Conservation (phyloP, 2,797 vertebrate species). For the Ceyx erithaca region DNA sequence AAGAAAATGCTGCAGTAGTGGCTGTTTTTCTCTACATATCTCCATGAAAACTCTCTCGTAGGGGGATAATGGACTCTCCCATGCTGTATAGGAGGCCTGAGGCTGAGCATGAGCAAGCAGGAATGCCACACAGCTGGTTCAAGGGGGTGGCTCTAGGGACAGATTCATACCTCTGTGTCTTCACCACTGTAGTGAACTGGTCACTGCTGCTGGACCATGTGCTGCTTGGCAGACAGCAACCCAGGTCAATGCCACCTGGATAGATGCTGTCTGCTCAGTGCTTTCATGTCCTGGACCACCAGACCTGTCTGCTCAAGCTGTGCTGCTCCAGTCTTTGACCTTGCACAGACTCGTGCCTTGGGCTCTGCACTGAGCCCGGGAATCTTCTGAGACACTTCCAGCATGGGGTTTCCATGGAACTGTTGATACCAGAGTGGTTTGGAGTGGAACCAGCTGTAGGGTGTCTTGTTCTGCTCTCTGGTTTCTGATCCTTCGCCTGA, state of each 20-base stretch:
- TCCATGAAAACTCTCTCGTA: neutral
- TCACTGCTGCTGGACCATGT: neutral
- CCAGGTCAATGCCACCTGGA: neutral
- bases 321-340: neutral
- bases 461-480: neutral
- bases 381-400: neutral
- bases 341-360: neutral
- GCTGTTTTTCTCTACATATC: neutral
- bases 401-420: neutral
- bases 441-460: neutral
- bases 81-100: neutral
- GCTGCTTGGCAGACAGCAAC: neutral
- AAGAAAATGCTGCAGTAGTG: neutral
- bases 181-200: neutral
- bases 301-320: neutral
- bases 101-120: neutral
- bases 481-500: neutral
- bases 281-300: neutral
- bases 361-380: neutral
- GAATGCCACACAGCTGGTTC: rapidly evolving
- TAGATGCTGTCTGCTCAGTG: neutral
- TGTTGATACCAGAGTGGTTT: neutral
- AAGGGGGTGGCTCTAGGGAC: neutral
- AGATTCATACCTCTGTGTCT: neutral
- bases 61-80: neutral